Conservation (phyloP, 2,113 vertebrate genomes). For the Himantopus leucocephalus region DNA sequence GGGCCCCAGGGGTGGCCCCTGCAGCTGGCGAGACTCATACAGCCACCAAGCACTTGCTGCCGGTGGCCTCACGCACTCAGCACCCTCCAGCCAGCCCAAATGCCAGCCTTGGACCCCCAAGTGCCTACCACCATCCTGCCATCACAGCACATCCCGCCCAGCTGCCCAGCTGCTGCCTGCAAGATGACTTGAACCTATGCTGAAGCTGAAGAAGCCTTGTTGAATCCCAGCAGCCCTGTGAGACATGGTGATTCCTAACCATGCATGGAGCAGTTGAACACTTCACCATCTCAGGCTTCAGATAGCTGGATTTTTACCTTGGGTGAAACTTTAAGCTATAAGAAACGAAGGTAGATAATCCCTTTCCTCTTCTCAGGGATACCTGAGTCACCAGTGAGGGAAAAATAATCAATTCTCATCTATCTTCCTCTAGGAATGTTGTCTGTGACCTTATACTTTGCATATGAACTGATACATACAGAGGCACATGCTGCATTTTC, state of each 20-base stretch:
- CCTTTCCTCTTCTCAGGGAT: neutral
- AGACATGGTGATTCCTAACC: neutral
- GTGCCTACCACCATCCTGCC: neutral
- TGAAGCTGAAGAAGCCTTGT: neutral
- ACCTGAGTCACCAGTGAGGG: neutral
- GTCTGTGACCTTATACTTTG: neutral
- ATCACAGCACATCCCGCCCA: neutral
- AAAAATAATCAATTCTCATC: neutral
- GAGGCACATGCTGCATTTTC: neutral
- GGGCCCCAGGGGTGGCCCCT: neutral
- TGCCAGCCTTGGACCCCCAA: neutral
- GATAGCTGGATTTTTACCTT: neutral
- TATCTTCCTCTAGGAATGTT: neutral
- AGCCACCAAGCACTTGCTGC: neutral
- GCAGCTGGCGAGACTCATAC: neutral
- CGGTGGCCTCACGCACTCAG: accelerated
- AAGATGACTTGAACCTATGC: neutral
- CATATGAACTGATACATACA: neutral
- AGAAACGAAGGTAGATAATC: neutral
- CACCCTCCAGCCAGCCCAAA: neutral
- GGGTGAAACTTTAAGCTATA: neutral
- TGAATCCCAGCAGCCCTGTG: neutral
- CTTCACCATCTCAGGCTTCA: neutral
- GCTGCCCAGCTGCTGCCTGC: neutral
- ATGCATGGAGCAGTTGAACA: accelerated